These are phyloP conservation scores for Suricata suricatta DNA, from an alignment of 2,113 vertebrate genomes.

Conservation along the genomic window DNA sequence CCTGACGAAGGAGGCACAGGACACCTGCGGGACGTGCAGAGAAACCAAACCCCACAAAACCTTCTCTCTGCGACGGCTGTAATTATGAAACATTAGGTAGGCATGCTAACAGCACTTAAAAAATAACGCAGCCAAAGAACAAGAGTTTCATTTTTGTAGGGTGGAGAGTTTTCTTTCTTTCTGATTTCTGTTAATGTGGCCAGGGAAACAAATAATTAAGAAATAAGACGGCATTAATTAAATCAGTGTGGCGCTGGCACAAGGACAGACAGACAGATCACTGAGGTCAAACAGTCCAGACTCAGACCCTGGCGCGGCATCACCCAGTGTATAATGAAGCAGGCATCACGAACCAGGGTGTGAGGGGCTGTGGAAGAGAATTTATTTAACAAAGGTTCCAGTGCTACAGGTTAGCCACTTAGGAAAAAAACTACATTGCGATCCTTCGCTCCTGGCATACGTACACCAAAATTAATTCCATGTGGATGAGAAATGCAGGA, in stretches of 20 bases:
- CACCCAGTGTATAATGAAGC: background rate
- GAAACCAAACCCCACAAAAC: background rate
- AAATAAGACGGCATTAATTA: conserved; percentile 12
- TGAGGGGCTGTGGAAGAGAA: background rate
- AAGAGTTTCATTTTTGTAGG: background rate
- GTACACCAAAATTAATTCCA: background rate
- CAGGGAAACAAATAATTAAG: background rate
- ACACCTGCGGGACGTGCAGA: background rate
- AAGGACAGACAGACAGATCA: background rate
- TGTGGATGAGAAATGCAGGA: background rate
- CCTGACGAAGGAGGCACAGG: background rate
- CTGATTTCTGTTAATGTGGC: background rate
- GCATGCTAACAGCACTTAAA: background rate
- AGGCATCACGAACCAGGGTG: background rate
- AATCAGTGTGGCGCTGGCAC: background rate
- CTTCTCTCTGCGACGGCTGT: background rate
- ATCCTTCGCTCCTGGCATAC: background rate
- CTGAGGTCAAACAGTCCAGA: background rate
- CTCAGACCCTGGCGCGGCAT: background rate
- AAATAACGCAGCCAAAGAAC: background rate
- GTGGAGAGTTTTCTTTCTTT: background rate
- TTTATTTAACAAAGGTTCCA: background rate
- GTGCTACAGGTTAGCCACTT: background rate
- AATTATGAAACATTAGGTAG: background rate
- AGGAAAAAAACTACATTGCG: background rate